Base-by-base conservation (phyloP, 2,888 invertebrate genomes). In the Apomyelois bistriatella region DNA sequence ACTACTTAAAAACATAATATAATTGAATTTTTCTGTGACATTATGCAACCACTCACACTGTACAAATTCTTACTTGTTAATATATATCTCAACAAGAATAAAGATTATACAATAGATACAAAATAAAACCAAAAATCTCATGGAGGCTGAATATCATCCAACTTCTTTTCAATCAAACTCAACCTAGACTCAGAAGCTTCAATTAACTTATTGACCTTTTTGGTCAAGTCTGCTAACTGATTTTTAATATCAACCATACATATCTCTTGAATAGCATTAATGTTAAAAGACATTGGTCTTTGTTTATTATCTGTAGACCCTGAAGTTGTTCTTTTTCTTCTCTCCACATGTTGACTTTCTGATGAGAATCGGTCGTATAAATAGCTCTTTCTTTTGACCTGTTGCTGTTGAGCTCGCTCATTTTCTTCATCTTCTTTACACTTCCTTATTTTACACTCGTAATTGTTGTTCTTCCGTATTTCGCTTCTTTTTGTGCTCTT, bases 401-500 rank as follows among this genome's bases (percentile, higher is more conserved):
- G 52, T n/a, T 66, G 61, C 10, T 68, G 63, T 57, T 80, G 78
- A 46, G 73, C 76, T 10, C 73, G 42, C 9, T 41, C 66, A 2
- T 64, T 62, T 1, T 82, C 82, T 7, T 78, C 79, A n/a, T 82
- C 83, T 0, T 74, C 79, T 55, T 66, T 77, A 50, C 72, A 64
- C 60, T 79, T 76, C 46, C 64, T 76, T 57, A 90, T 74, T 59
- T 80, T 73, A 54, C 81, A 87, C 66, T 87, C 86, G 56, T 90
- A 90, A 54, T 89, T 89, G 58, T 86, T 89, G 54, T 85, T 88
- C 58, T 83, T 86, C 7, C 90, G 83, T 53, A 92, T 75, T 22
- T 22, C 22, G 62, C 91, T 92, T 68, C 91, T 91, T 55, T 91
- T 91, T 52, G 90, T 92, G 61, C 91, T 91, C 65, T 93, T 94